A percentile compares a stretch with the other conserved stretches of the same genome.
phyloP scores from a whole-genome alignment of 1,140 invertebrate species.

The Zaprionus africanus region DNA sequence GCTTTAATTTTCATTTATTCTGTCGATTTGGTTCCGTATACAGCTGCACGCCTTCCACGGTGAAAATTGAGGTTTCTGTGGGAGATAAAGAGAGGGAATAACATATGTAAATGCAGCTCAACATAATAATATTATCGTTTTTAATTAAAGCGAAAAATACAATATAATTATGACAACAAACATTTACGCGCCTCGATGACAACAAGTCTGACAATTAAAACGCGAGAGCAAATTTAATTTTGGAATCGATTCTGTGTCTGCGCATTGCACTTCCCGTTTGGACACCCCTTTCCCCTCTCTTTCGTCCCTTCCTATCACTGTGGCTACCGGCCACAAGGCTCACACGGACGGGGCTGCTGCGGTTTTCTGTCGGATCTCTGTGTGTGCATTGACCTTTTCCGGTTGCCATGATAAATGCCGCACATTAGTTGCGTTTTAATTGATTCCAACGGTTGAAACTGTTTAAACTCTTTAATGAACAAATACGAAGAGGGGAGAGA shows the following conservation, averaged over 20 bases:
- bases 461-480: constrained; percentile 32
- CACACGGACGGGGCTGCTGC: constrained; percentile 6
- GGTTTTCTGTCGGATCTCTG: constrained; percentile 5
- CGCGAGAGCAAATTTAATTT: constrained; percentile 67
- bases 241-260: constrained; percentile 4
- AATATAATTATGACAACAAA: constrained; percentile 53
- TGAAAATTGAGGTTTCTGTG: constrained; percentile 96
- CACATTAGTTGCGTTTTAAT: constrained; percentile 80
- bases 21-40: constrained; percentile 87
- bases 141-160: constrained; percentile 50
- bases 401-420: constrained; percentile 69
- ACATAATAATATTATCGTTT: constrained; percentile 39
- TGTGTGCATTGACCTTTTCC: constrained; percentile 46
- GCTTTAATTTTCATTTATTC: constrained; percentile 85
- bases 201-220: constrained; percentile 66
- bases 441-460: constrained; percentile 63
- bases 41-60: constrained; percentile 93
- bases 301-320: background rate
- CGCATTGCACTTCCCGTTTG: background rate
- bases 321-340: constrained; percentile 18
- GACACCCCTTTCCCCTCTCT: background rate
- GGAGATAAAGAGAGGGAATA: constrained; percentile 59
- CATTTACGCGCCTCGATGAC: constrained; percentile 14
- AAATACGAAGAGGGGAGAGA: background rate
- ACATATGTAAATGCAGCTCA: constrained; percentile 8